These are phyloP conservation scores for Peromyscus melanophrys DNA, from an alignment of 2,797 vertebrate genomes.

Conservation along the genomic window DNA sequence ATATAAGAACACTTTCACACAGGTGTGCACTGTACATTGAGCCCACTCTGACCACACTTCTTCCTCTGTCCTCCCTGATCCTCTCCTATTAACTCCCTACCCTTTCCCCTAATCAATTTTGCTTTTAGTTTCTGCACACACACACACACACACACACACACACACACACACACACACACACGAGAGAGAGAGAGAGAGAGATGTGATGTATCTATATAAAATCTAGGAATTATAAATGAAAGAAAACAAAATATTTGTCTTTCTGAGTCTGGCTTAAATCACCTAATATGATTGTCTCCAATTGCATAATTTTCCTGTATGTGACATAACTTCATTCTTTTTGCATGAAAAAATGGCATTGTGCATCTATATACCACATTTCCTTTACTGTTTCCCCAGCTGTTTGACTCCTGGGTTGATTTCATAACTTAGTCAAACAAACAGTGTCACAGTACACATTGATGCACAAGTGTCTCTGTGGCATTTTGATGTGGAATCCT, in stretches of 20 bases:
- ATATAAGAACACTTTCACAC: not conserved
- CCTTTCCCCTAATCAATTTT: not conserved
- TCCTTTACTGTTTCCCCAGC: not conserved
- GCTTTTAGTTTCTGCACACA: not conserved
- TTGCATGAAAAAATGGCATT: not conserved
- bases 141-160: not conserved
- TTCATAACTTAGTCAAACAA: not conserved
- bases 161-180: not conserved
- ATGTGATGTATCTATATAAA: not conserved
- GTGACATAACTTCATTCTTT: not conserved
- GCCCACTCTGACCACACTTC: not conserved
- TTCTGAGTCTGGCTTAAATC: not conserved
- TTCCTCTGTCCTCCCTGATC: not conserved
- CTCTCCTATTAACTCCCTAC: not conserved
- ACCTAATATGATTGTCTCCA: not conserved
- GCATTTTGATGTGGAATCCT: not conserved
- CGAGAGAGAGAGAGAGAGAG: no score
- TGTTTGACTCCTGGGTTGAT: not conserved
- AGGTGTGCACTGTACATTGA: not conserved
- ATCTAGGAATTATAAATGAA: not conserved
- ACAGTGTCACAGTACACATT: not conserved
- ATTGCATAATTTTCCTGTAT: not conserved
- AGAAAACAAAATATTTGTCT: not conserved
- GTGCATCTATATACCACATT: not conserved
- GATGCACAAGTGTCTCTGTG: not conserved